These are phyloP conservation scores for Andricus grossulariae DNA, from an alignment of 1,140 invertebrate species.

Conservation along the genomic window DNA sequence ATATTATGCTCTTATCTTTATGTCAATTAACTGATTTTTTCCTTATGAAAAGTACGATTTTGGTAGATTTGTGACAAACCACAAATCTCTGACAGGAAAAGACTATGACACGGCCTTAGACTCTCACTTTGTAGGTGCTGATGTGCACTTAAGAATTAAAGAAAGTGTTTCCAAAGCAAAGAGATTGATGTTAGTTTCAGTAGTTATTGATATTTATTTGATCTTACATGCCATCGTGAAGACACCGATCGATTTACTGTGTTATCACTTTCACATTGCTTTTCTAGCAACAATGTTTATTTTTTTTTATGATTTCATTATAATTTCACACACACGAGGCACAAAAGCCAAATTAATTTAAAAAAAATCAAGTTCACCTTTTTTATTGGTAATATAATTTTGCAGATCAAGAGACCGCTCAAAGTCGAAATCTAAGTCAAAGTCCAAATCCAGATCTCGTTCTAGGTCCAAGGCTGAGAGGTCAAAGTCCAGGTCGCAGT, in stretches of 20 bases:
- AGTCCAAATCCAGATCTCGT: constrained; percentile 79
- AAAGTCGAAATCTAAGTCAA: constrained; percentile 77
- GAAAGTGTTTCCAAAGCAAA: neutral
- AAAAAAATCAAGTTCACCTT: constrained; percentile 59
- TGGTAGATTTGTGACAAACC: constrained; percentile 7
- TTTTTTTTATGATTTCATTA: constrained; percentile 33
- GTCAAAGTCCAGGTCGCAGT: constrained; percentile 79
- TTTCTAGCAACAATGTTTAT: constrained; percentile 38
- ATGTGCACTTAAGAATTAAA: neutral
- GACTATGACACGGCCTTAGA: constrained; percentile 23
- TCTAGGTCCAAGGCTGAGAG: constrained; percentile 77
- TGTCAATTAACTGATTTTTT: neutral
- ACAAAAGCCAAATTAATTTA: constrained; percentile 42
- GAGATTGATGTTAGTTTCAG: neutral
- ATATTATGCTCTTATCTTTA: neutral
- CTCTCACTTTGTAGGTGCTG: constrained; percentile 17
- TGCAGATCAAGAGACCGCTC: constrained; percentile 79
- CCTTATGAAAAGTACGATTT: constrained; percentile 1
- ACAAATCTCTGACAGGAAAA: neutral
- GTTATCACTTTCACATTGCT: neutral
- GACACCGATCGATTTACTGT: neutral
- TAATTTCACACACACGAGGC: constrained; percentile 39
- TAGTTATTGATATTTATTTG: neutral
- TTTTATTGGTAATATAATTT: constrained; percentile 65
- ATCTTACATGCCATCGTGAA: neutral